Percentiles rank a stretch among this genome's conserved stretches.
Evolutionary conservation across 2,888 invertebrate genomes (phyloP).

Genomic region (Candidula unifasciata): DNA sequence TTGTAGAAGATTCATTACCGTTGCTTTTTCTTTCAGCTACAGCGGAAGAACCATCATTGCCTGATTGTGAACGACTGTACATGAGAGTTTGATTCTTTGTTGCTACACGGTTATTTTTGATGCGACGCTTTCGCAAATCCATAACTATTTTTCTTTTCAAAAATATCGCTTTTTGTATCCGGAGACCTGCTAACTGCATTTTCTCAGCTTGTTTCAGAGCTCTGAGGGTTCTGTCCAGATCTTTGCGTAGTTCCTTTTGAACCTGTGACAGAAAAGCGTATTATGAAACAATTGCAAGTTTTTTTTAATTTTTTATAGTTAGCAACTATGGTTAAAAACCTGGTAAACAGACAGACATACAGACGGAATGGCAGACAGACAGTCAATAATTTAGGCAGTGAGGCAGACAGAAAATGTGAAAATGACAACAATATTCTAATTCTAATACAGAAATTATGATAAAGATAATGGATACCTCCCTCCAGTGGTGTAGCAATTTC

Average conservation of each 20-base stretch:
- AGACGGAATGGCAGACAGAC: too few species aligned
- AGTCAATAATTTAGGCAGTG: too few species aligned
- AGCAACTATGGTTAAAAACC: too few species aligned
- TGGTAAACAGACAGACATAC: too few species aligned
- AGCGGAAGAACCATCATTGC: background rate
- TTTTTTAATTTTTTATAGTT: too few species aligned
- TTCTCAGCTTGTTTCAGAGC: conserved; percentile 31
- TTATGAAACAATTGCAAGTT: background rate
- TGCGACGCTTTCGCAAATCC: background rate
- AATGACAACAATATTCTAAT: too few species aligned
- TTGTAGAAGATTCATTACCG: background rate
- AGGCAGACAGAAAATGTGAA: too few species aligned
- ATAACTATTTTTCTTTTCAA: background rate
- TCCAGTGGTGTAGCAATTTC: too few species aligned
- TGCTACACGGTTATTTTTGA: background rate
- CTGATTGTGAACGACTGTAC: background rate
- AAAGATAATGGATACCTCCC: too few species aligned
- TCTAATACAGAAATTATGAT: too few species aligned
- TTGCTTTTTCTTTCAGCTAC: background rate
- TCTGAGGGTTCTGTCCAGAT: conserved; percentile 34
- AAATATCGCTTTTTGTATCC: conserved; percentile 33
- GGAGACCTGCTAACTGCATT: background rate
- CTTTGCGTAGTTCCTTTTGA: conserved; percentile 28
- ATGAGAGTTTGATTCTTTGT: background rate
- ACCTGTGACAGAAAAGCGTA: background rate